Percentiles rank a stretch among this genome's conserved stretches.
phyloP scores from a whole-genome alignment of 1,140 invertebrate genomes.

The Neocloeon triangulifer region DNA sequence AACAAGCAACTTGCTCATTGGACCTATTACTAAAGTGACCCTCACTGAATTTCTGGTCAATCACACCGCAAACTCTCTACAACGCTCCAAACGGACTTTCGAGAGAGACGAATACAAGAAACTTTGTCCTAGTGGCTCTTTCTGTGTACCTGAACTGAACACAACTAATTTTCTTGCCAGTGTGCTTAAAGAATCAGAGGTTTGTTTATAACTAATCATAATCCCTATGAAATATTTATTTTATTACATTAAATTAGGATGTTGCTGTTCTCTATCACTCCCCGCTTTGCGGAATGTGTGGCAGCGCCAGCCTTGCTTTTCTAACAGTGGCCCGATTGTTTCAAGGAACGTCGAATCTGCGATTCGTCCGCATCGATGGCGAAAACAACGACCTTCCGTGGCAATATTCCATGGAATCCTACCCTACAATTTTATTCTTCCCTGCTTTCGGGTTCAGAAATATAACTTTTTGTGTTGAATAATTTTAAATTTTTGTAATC shows the following conservation, averaged over 20 bases:
- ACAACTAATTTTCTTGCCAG: constrained; percentile 22
- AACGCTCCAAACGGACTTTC: constrained; percentile 12
- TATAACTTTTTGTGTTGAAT: neutral
- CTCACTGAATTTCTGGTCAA: constrained; percentile 17
- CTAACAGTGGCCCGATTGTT: constrained; percentile 39
- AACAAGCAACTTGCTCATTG: constrained; percentile 14
- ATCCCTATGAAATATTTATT: no score
- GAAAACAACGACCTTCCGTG: constrained; percentile 58
- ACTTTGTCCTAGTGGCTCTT: constrained; percentile 9
- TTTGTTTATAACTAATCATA: no score
- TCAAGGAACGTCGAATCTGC: constrained; percentile 19
- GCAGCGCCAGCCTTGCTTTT: constrained; percentile 34
- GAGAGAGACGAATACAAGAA: constrained; percentile 11
- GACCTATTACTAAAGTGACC: constrained; percentile 13
- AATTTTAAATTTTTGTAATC: constrained; percentile 10
- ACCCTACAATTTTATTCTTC: constrained; percentile 52
- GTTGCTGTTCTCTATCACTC: constrained; percentile 45
- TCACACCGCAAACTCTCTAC: constrained; percentile 15
- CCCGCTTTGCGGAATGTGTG: constrained; percentile 49
- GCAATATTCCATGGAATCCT: constrained; percentile 49
- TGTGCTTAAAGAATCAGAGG: constrained; percentile 18
- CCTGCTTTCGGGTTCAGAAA: constrained; percentile 29
- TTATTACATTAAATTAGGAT: no score
- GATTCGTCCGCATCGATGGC: constrained; percentile 49
- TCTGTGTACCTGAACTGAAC: constrained; percentile 32